Evolutionary conservation across 2,888 invertebrate genomes (phyloP), one percentile per base, ranked within the genome.

Genomic region (Tipula unca): DNA sequence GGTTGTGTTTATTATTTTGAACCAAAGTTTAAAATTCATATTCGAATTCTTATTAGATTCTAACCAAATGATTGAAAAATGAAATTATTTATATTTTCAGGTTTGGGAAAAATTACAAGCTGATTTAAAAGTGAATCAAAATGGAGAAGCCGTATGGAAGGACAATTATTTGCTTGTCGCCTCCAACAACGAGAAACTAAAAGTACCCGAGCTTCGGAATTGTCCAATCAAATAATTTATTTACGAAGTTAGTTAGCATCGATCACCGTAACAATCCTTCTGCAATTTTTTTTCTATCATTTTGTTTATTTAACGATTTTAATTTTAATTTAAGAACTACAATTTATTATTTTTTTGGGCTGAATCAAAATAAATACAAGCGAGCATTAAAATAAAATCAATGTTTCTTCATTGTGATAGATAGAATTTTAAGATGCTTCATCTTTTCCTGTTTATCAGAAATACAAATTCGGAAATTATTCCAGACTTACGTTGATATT

Each of bases 81-180:
- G n/a, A n/a, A n/a, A n/a, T n/a, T n/a, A n/a, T n/a, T n/a, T n/a
- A 35, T 85, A 83, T 29, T 85, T 83, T 1, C 69, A 89, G 88
- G 87, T 91, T n/a, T 98, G 98, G 98, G 98, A 98, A 88, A 97
- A 97, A 90, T 90, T 98, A 69, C 96, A 97, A 90, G 93, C 92
- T 29, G 96, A 96, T 90, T 92, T 96, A 29, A 94, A 95, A 89
- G 95, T 95, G 0, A 95, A 94, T 91, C 91, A 92, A 1, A 93
- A 92, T 85, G 93, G 95, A 86, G 90, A 94, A 87, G 98, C 97
- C 85, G 94, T 95, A 85, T 98, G 98, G 98, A 95, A 96, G 90
- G 95, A 95, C 29, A 96, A 95, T 90, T 93, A 93, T 88, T 91
- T 98, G 87, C 89, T 95, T 86, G 92, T 97, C 86, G 91, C 93